These are phyloP conservation scores for Barnardius zonarius DNA, from an alignment of 2,113 vertebrate species.

Conservation along the genomic window DNA sequence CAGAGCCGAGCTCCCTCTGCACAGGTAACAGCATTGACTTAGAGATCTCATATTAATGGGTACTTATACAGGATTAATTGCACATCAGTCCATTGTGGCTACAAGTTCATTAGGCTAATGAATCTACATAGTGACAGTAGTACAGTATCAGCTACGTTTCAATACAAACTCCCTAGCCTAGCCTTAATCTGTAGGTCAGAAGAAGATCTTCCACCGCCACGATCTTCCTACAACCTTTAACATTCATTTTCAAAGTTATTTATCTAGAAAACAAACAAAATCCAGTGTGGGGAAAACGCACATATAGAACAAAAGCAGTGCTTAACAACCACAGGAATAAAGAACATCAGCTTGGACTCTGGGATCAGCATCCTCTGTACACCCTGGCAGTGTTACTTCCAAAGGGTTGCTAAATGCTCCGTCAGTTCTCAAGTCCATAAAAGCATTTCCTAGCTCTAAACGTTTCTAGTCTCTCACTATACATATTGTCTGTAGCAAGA, in stretches of 20 bases:
- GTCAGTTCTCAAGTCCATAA: constrained; percentile 3
- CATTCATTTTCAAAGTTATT: constrained; percentile 72
- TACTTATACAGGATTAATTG: constrained; percentile 67
- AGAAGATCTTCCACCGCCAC: constrained; percentile 18
- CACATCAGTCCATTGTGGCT: constrained; percentile 79
- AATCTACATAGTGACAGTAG: constrained; percentile 77
- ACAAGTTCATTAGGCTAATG: constrained; percentile 68
- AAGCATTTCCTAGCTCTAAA: constrained; percentile 25
- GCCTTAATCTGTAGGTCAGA: constrained; percentile 50
- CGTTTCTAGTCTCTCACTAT: background rate
- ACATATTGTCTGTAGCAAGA: background rate
- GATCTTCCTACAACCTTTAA: constrained; percentile 63
- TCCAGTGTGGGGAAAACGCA: constrained; percentile 87
- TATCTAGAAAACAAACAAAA: constrained; percentile 67
- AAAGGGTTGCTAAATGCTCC: constrained; percentile 22
- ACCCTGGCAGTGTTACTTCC: constrained; percentile 5
- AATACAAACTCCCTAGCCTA: constrained; percentile 58
- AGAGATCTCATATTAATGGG: constrained; percentile 53
- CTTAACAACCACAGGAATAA: constrained; percentile 79
- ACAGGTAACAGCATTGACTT: constrained; percentile 24
- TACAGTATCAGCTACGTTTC: constrained; percentile 70
- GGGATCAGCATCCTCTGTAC: constrained; percentile 21
- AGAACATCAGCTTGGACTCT: constrained; percentile 58
- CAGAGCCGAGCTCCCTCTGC: background rate
- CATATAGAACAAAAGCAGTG: constrained; percentile 75